Percentiles rank a stretch among this genome's conserved stretches.
Conservation (phyloP, 2,797 vertebrate genomes). For the Eulemur albifrons region DNA sequence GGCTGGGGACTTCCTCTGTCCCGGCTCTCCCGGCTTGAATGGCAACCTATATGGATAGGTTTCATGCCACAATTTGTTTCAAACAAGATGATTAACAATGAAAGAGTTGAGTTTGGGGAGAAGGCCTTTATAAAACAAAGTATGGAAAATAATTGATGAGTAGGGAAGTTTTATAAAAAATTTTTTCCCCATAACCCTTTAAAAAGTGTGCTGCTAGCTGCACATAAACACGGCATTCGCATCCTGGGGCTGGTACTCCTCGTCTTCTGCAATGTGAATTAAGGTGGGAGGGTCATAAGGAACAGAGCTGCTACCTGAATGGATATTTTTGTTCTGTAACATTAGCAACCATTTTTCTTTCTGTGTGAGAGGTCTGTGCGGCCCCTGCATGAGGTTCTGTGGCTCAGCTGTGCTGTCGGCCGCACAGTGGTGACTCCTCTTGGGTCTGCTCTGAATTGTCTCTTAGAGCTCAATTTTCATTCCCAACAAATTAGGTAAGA, state of each 20-base stretch:
- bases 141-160: background rate
- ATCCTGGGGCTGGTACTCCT: background rate
- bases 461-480: background rate
- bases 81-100: background rate
- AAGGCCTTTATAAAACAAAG: slow-evolving; percentile 1
- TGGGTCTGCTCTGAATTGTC: background rate
- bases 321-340: background rate
- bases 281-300: background rate
- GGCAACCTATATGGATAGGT: background rate
- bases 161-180: background rate
- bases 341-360: background rate
- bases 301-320: background rate
- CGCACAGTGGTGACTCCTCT: background rate
- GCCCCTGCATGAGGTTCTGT: background rate
- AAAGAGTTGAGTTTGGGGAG: background rate
- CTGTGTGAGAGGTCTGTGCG: background rate
- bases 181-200: background rate
- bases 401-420: background rate
- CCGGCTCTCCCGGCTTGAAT: background rate
- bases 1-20: background rate
- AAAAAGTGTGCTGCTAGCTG: background rate
- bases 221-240: no score
- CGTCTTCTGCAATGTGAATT: background rate
- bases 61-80: background rate
- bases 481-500: background rate